Evolutionary conservation across 1,140 invertebrate species (phyloP), one percentile per base, ranked within the genome.

Genomic region (Bilobella aurantiaca): DNA sequence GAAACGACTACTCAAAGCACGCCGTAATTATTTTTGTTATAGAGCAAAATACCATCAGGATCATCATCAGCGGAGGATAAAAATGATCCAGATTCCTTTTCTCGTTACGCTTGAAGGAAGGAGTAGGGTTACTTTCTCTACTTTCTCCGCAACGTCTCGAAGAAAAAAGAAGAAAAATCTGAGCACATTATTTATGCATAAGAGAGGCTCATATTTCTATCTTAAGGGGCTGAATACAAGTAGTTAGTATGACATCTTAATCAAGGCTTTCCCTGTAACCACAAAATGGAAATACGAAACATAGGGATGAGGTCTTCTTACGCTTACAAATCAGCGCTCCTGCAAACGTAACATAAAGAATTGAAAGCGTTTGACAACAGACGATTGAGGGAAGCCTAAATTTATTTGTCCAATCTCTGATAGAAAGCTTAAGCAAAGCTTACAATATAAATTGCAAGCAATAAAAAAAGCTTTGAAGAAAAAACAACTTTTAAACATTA

Each of bases 131-230:
- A 42, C 8, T 12, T 12, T n/a, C 8, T 8, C 8, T 8, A 42
- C 37, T 42, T n/a, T 12, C 37, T 42, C 37, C n/a, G 8, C 37
- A 12, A 12, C n/a, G 8, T 42, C 23, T 53, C 49, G 8, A 42
- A 42, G 34, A 42, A 42, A 42, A 12, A 53, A 8, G 49, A 53
- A 5, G 14, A 12, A 31, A 28, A 58, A 12, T 14, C 25, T 5
- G 8, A 23, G 8, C 2, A 29, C 57, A 58, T 58, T 58, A 58
- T 58, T 58, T 58, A 58, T 58, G 57, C 57, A 58, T 58, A 29
- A 58, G 21, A 21, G 29, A 58, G 21, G 3, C 57, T 31, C 29
- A 58, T 30, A 31, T 58, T 58, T 58, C 29, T 8, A 5, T 16
- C 14, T 56, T 25, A 56, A 12, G 23, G 25, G 5, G 8, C 23